Evolutionary conservation across 2,113 vertebrate species (phyloP).

Genomic region (Sceloporus undulatus): DNA sequence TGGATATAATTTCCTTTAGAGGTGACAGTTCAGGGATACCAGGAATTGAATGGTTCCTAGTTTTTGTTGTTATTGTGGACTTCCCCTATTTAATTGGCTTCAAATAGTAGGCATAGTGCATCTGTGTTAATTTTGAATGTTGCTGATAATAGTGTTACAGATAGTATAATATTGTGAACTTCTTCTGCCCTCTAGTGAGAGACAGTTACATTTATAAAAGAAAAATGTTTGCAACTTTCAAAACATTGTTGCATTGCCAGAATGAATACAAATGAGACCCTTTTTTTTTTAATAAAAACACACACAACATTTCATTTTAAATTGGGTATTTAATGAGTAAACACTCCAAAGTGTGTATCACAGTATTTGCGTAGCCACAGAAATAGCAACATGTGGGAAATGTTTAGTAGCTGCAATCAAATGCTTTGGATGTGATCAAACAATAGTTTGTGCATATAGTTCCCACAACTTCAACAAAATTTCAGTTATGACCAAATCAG

Average conservation of each 20-base stretch:
- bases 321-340: neutral
- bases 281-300: neutral
- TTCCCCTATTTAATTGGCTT: neutral
- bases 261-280: neutral
- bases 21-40: neutral
- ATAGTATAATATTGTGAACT: neutral
- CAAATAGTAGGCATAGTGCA: neutral
- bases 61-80: neutral
- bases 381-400: neutral
- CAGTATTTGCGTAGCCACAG: neutral
- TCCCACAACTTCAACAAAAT: neutral
- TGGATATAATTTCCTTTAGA: neutral
- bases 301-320: neutral
- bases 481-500: neutral
- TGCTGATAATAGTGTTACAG: neutral
- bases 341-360: neutral
- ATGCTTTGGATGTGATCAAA: too few species aligned
- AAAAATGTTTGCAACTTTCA: neutral
- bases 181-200: conserved; percentile 14
- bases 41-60: neutral
- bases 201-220: neutral
- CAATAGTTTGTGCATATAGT: neutral
- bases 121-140: neutral
- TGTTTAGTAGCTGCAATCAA: too few species aligned
- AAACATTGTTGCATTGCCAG: neutral